Evolutionary conservation across 2,888 invertebrate species (phyloP).

Genomic region (Conomelus anceps): DNA sequence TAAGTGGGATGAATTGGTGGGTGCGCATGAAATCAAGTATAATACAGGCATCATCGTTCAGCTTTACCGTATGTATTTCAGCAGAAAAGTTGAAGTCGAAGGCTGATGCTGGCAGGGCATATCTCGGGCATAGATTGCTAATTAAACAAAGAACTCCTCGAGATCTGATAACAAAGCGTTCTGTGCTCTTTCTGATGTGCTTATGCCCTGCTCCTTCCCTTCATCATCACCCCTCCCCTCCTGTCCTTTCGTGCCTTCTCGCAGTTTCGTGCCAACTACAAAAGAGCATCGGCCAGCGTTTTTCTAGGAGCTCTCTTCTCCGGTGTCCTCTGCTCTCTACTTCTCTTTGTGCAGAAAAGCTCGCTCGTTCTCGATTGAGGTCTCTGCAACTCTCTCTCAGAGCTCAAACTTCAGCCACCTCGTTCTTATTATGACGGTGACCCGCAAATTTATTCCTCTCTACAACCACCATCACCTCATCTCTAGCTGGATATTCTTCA

Average conservation of each 20-base stretch:
- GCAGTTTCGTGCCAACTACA: not conserved
- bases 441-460: not conserved
- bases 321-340: not conserved
- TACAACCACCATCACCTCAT: not conserved
- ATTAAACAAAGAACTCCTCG: constrained; percentile 13
- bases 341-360: not conserved
- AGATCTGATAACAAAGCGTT: constrained; percentile 12
- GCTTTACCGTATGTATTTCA: not conserved
- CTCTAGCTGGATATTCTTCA: not conserved
- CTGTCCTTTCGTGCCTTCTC: not conserved
- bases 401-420: not conserved
- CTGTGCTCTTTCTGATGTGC: not conserved
- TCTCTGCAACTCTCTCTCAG: not conserved
- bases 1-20: not conserved
- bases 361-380: not conserved
- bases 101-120: not conserved
- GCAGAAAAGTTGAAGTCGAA: not conserved
- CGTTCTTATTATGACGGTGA: not conserved
- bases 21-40: not conserved
- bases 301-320: not conserved
- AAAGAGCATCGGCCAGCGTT: not conserved
- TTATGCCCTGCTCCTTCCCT: too few species aligned
- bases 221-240: not conserved
- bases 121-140: not conserved
- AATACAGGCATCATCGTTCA: not conserved